These are phyloP conservation scores for Poeciliopsis gracilis DNA, from an alignment of 2,797 vertebrate species.

Conservation along the genomic window DNA sequence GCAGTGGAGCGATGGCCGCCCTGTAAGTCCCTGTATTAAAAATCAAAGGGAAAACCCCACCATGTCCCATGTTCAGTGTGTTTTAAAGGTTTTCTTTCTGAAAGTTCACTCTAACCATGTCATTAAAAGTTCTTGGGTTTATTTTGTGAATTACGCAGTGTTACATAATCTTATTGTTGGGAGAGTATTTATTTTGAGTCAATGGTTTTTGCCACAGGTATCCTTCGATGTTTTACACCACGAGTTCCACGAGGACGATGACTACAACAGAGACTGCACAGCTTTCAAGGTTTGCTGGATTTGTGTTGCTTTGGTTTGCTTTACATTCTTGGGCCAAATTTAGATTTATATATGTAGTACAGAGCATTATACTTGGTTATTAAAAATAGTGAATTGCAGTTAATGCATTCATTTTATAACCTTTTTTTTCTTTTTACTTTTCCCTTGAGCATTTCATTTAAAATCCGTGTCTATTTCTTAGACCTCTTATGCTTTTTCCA, in stretches of 20 bases:
- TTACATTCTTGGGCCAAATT: background rate
- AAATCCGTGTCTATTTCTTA: background rate
- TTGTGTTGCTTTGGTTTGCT: background rate
- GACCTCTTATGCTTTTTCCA: background rate
- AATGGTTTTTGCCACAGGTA: slow-evolving; percentile 78
- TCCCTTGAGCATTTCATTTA: background rate
- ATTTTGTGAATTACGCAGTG: background rate
- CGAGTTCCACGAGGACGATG: slow-evolving; percentile 87
- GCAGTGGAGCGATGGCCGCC: slow-evolving; percentile 91
- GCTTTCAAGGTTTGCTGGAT: slow-evolving; percentile 87
- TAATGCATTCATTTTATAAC: background rate
- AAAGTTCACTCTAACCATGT: background rate
- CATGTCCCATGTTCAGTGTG: background rate
- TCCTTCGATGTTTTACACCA: slow-evolving; percentile 82
- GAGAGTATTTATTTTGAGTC: background rate
- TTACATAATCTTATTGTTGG: background rate
- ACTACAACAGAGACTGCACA: slow-evolving; percentile 87
- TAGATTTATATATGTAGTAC: background rate
- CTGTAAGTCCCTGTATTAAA: slow-evolving; percentile 82
- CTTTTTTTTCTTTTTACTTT: background rate
- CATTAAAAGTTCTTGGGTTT: background rate
- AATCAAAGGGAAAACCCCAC: background rate
- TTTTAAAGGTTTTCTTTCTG: background rate
- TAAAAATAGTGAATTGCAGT: background rate
- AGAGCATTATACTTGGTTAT: background rate